phyloP scores from a whole-genome alignment of 1,140 invertebrate genomes.

The Microplitis mediator region DNA sequence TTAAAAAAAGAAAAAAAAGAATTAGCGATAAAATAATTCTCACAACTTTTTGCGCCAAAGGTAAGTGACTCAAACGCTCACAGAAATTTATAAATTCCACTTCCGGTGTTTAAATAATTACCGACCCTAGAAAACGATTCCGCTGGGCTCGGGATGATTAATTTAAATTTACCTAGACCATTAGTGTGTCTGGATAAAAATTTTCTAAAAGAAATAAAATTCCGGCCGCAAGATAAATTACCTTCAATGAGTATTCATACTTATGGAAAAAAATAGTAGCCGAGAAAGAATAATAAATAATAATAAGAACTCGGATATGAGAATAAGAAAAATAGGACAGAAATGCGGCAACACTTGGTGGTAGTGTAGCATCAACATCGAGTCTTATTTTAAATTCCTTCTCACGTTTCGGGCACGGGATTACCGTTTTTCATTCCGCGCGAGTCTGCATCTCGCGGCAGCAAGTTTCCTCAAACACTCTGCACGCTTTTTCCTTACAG shows the following conservation, averaged over 20 bases:
- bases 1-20: too few relatives aligned
- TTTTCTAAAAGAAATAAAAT: not conserved
- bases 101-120: not conserved
- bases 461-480: not conserved
- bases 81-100: not conserved
- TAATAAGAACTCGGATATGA: not conserved
- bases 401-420: constrained; percentile 26
- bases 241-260: not conserved
- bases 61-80: constrained; percentile 19
- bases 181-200: too few relatives aligned
- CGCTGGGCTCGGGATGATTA: too few relatives aligned
- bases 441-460: constrained; percentile 13
- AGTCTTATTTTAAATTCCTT: constrained; percentile 19
- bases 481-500: not conserved
- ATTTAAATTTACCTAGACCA: too few relatives aligned
- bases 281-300: not conserved
- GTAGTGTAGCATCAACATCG: not conserved
- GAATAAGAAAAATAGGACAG: constrained; percentile 2
- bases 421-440: constrained; percentile 27
- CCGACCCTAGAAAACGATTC: too few relatives aligned
- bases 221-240: not conserved
- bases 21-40: not conserved
- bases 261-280: not conserved
- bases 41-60: not conserved
- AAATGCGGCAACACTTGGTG: not conserved